Percentiles rank a stretch among this genome's conserved stretches.
phyloP scores from a whole-genome alignment of 2,888 invertebrate species.

The Exephanes ischioxanthus region DNA sequence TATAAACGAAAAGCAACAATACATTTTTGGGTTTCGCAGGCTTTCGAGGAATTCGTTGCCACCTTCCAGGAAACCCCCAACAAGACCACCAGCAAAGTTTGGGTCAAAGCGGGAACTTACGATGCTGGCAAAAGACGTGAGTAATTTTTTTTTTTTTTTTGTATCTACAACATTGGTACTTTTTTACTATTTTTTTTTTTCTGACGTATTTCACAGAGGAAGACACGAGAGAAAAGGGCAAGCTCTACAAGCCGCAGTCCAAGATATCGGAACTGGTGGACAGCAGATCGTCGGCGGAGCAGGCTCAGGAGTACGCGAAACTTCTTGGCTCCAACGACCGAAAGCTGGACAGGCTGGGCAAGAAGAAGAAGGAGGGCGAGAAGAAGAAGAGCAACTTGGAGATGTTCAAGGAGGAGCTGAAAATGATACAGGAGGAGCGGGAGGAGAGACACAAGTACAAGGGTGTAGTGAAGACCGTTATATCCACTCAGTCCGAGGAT shows the following conservation, averaged over 20 bases:
- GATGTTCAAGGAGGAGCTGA: conserved; percentile 98
- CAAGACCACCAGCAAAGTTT: conserved; percentile 93
- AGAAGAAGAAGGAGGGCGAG: conserved; percentile 91
- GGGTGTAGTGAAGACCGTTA: conserved; percentile 88
- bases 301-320: conserved; percentile 90
- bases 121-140: conserved; percentile 97
- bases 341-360: conserved; percentile 88
- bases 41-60: conserved; percentile 98
- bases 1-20: background rate
- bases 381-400: conserved; percentile 99
- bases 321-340: conserved; percentile 87
- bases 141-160: conserved; percentile 76
- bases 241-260: conserved; percentile 96
- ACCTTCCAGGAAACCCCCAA: conserved; percentile 96
- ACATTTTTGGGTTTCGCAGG: conserved; percentile 84
- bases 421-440: conserved; percentile 99
- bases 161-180: background rate
- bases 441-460: conserved; percentile 98
- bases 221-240: conserved; percentile 95
- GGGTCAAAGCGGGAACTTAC: conserved; percentile 99
- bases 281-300: conserved; percentile 87
- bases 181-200: background rate
- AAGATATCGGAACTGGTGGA: conserved; percentile 89
- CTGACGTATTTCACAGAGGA: conserved; percentile 88
- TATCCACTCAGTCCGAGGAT: conserved; percentile 81